A percentile compares a stretch with the other conserved stretches of the same genome.
phyloP scores from a whole-genome alignment of 2,113 vertebrate genomes.

The Vidua macroura region DNA sequence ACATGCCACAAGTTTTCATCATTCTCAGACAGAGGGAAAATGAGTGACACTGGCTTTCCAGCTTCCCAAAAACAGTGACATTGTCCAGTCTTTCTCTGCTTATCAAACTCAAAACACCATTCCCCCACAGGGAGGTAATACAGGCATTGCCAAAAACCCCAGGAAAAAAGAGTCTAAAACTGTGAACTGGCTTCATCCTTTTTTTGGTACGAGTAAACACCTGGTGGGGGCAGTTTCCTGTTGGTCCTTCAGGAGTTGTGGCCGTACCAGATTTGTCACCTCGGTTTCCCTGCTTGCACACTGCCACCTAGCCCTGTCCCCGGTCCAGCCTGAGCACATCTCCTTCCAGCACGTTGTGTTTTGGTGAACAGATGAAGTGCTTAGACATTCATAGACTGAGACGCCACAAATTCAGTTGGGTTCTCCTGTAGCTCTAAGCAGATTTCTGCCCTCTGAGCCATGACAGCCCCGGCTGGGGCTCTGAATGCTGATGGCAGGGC shows the following conservation, averaged over 20 bases:
- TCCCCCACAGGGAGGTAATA: neutral
- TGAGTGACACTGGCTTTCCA: neutral
- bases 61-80: neutral
- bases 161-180: neutral
- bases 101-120: neutral
- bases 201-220: neutral
- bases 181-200: neutral
- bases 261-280: neutral
- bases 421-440: conserved; percentile 77
- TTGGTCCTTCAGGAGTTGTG: neutral
- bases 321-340: neutral
- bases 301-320: conserved; percentile 24
- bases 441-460: conserved; percentile 83
- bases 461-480: conserved; percentile 75
- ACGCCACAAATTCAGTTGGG: conserved; percentile 80
- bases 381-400: conserved; percentile 87
- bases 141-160: neutral
- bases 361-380: conserved; percentile 77
- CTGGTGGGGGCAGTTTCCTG: neutral
- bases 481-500: conserved; percentile 76
- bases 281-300: neutral
- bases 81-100: neutral
- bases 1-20: neutral
- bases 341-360: conserved; percentile 48
- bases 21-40: neutral